A percentile compares a stretch with the other conserved stretches of the same genome.
phyloP scores from a whole-genome alignment of 1,140 invertebrate genomes.

The Pseudomyrmex gracilis region DNA sequence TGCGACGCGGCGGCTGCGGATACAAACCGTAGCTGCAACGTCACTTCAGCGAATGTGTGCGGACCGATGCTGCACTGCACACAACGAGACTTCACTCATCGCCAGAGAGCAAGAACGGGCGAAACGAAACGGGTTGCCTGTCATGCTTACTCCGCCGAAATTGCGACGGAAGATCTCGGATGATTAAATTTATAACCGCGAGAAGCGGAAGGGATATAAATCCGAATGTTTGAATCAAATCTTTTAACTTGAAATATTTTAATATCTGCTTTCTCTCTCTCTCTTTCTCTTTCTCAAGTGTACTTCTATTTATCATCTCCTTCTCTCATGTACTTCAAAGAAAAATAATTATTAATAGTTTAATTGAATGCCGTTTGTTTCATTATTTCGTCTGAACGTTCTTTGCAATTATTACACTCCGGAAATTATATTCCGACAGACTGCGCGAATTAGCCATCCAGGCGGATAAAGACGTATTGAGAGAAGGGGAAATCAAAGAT shows the following conservation, averaged over 20 bases:
- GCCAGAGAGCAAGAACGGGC: constrained; percentile 31
- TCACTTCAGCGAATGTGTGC: constrained; percentile 32
- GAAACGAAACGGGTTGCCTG: constrained; percentile 40
- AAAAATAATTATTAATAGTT: background rate
- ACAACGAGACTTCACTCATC: constrained; percentile 25
- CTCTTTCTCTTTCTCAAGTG: background rate
- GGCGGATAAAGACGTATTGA: background rate
- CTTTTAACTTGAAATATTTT: too few species aligned
- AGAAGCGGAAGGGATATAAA: background rate
- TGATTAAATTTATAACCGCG: constrained; percentile 45
- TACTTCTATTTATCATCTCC: background rate
- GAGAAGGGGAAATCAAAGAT: background rate
- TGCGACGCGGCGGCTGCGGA: constrained; percentile 16
- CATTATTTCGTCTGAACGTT: background rate
- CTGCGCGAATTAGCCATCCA: constrained; percentile 53
- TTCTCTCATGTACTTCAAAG: background rate
- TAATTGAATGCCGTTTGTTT: background rate
- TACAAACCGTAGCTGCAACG: constrained; percentile 40
- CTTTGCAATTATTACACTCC: constrained; percentile 1
- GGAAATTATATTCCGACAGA: constrained; percentile 37
- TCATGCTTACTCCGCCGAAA: constrained; percentile 51
- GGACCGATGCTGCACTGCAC: constrained; percentile 20
- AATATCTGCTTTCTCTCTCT: background rate
- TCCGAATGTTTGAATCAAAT: background rate
- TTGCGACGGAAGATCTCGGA: constrained; percentile 14